Base-by-base conservation (phyloP, 92 coral and sea anemone genomes). In the Epizoanthus rinbou region DNA sequence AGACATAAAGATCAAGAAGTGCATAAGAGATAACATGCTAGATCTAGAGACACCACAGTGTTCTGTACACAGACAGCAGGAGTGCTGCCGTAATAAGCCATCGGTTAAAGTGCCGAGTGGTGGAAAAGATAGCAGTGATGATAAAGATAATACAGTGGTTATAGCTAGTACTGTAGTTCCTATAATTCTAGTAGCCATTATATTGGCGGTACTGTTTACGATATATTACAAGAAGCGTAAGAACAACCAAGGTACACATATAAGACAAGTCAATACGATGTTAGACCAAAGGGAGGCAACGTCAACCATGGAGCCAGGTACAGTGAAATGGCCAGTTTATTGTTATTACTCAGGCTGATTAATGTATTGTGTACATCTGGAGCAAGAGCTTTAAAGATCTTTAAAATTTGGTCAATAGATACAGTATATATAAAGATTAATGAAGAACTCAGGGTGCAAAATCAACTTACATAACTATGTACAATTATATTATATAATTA, bases 1-100 rank as follows among this genome's bases (percentile, higher is more conserved):
- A 37, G 82, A 78, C 0, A 16, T 3, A 2, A 78, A 39, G 41
- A 78, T 78, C 24, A 6, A 22, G 2, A 78, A 78, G 66, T 78
- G 82, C 11, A 16, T 21, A 1, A 41, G 6, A 19, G 82, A 78
- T 78, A 23, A 16, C 13, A 1, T 60, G 18, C 82, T 71, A 1
- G 71, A 3, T 10, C 82, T 71, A 1, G 71, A 3, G 16, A 37
- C 10, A 13, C 31, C 22, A 13, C 82, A 78, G 10, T 78, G 82
- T 9, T 14, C 45, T 18, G 33, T 18, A 18, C 72, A 66, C 47
- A 39, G 71, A 13, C 35, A 2, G 0, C 82, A 62, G 14, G 71
- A 78, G 58, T 78, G 82, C 22, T 78, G 82, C 5, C 43, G 64
- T 16, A 8, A 8, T 16, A 8, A 8, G 15, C 22, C 68, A 9